A percentile compares a stretch with the other conserved stretches of the same genome.
Conservation (phyloP, 2,797 vertebrate genomes). For the Pteronotus mesoamericanus region DNA sequence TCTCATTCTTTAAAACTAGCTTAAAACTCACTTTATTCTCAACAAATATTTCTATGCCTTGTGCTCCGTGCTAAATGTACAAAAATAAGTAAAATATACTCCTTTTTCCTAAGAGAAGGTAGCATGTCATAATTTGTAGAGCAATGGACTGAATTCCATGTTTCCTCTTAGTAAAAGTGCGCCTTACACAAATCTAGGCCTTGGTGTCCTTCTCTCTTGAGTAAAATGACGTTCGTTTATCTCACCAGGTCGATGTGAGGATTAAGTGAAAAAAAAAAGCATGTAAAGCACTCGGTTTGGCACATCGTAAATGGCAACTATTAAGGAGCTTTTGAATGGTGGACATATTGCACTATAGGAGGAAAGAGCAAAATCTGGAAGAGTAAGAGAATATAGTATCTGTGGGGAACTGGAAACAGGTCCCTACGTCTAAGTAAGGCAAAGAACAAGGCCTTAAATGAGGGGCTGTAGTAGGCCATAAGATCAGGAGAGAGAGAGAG, state of each 20-base stretch:
- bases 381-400: background rate
- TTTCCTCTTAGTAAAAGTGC: background rate
- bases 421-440: constrained; percentile 1
- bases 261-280: background rate
- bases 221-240: background rate
- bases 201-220: background rate
- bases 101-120: background rate
- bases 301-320: background rate
- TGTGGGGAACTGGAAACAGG: background rate
- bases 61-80: background rate
- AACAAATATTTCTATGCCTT: background rate
- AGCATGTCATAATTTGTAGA: background rate
- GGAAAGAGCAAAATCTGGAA: background rate
- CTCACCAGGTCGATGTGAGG: background rate
- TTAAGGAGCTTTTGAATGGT: background rate
- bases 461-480: background rate
- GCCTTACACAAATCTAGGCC: background rate
- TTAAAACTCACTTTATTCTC: background rate
- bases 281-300: background rate
- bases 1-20: constrained; percentile 3
- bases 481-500: too few relatives aligned
- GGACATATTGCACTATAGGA: background rate
- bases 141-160: background rate
- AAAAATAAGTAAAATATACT: background rate
- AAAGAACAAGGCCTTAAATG: background rate